These are phyloP conservation scores for Oreochromis mossambicus DNA, from an alignment of 2,797 vertebrate genomes.

Conservation along the genomic window DNA sequence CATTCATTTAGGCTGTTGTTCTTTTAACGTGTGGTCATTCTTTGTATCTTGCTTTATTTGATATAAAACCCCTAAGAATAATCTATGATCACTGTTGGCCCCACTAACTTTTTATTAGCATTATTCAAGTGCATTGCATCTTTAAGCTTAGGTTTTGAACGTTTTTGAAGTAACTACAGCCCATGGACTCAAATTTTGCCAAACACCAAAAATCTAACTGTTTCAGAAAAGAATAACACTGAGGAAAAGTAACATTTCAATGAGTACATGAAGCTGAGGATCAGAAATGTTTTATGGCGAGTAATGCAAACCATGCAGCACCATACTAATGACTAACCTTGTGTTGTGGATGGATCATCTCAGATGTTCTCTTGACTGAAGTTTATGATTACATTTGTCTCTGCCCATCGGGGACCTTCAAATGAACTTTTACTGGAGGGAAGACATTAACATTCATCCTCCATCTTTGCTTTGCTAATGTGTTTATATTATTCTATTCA, in stretches of 20 bases:
- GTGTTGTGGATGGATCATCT: accelerated
- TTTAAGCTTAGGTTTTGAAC: not conserved
- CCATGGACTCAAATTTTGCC: not conserved
- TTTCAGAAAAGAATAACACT: not conserved
- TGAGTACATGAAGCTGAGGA: not conserved
- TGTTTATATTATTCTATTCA: not conserved
- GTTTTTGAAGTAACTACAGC: not conserved
- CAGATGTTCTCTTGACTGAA: not conserved
- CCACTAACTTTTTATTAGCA: not conserved
- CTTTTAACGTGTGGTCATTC: accelerated
- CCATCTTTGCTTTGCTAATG: not conserved
- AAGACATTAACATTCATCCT: not conserved
- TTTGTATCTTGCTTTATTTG: not conserved
- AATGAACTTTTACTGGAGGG: not conserved
- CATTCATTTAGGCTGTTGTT: not conserved
- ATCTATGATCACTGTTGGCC: not conserved
- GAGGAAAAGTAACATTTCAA: not conserved
- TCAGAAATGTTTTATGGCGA: not conserved
- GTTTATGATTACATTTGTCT: not conserved
- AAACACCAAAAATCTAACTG: not conserved
- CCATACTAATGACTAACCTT: not conserved
- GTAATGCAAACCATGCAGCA: not conserved
- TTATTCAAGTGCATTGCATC: not conserved
- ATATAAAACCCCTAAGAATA: not conserved
- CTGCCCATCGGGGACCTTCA: not conserved